These are phyloP conservation scores for Nymphalis polychloros DNA, from an alignment of 2,888 invertebrate genomes.

Conservation along the genomic window DNA sequence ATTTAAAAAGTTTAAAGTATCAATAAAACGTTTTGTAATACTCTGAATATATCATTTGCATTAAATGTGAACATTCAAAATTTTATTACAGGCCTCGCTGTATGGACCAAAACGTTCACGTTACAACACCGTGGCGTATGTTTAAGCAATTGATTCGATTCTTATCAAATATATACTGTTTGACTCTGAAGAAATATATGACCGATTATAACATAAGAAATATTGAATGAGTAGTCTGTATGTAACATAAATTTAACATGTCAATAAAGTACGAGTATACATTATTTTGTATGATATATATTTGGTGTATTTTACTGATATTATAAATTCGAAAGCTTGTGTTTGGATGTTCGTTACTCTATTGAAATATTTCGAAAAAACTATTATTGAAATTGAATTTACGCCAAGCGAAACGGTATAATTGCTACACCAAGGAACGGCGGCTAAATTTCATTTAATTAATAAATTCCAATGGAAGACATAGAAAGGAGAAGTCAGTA, in stretches of 20 bases:
- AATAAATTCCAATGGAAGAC: no score
- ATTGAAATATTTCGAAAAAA: no score
- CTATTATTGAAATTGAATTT: no score
- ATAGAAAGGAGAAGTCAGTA: no score
- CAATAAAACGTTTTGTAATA: constrained; percentile 30
- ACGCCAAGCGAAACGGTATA: no score
- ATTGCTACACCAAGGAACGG: no score
- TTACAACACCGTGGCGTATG: constrained; percentile 20
- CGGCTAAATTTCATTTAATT: no score
- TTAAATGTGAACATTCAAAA: constrained; percentile 23
- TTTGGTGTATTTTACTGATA: background rate
- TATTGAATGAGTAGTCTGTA: background rate
- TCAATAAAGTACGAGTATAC: background rate
- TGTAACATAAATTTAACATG: constrained; percentile 1
- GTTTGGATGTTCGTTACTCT: no score
- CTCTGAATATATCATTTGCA: constrained; percentile 24
- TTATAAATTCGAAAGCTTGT: no score
- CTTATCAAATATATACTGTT: constrained; percentile 16
- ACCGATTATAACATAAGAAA: constrained; percentile 5
- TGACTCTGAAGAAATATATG: constrained; percentile 18
- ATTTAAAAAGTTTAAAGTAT: constrained; percentile 25
- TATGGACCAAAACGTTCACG: constrained; percentile 15
- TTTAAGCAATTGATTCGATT: constrained; percentile 16
- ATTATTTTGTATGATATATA: no score
- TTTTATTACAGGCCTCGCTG: constrained; percentile 25